phyloP scores from a whole-genome alignment of 2,888 invertebrate genomes.

The Galerucella nymphaeae region DNA sequence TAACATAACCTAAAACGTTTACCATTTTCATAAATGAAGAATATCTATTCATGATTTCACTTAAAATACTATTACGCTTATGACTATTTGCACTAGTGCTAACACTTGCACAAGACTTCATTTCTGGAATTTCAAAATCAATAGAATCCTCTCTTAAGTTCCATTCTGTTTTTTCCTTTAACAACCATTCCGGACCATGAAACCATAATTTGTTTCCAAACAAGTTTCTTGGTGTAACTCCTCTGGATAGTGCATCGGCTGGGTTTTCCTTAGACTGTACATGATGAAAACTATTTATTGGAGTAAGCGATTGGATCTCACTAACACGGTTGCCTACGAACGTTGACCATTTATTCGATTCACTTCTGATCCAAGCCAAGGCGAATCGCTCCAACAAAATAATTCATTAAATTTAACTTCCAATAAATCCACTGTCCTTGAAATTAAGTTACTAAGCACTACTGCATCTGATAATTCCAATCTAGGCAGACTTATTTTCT shows the following conservation, averaged over 20 bases:
- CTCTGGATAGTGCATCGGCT: too few relatives aligned
- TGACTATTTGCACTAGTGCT: neutral
- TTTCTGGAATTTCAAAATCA: neutral
- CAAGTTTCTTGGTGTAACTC: neutral
- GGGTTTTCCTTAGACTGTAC: neutral
- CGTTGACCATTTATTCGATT: neutral
- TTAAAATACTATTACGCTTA: neutral
- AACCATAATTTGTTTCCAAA: neutral
- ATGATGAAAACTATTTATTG: too few relatives aligned
- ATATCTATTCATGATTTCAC: slow-evolving; percentile 4
- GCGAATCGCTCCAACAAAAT: neutral
- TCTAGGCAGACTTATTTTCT: neutral
- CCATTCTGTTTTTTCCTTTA: neutral
- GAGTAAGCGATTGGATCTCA: too few relatives aligned
- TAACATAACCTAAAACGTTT: neutral
- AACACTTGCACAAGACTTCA: neutral
- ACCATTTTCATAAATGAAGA: neutral
- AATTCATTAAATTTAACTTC: neutral
- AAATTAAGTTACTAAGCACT: neutral
- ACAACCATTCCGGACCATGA: neutral
- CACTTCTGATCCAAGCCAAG: neutral
- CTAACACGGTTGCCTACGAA: too few relatives aligned
- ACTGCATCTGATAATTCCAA: neutral
- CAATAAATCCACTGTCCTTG: neutral
- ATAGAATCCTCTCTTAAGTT: neutral